Base-by-base conservation (phyloP, 2,113 vertebrate genomes). In the Protobothrops flavoviridis region DNA sequence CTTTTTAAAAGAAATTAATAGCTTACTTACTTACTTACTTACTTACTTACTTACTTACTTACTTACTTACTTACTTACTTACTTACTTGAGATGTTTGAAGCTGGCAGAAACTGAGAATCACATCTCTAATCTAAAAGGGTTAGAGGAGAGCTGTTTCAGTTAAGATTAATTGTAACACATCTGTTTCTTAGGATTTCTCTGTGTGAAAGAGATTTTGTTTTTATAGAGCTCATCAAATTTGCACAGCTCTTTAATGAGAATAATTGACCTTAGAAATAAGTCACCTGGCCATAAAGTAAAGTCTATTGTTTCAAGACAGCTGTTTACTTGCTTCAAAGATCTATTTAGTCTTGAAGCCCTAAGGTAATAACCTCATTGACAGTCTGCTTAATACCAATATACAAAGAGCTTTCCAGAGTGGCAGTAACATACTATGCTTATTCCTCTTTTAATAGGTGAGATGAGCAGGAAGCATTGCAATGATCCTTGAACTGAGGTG, bases 211-310 rank as follows among this genome's bases (percentile, higher is more conserved):
- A 86, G 85, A 59, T 81, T 94, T 91, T 50, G 6, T 95, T 94
- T 94, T 33, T 89, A 97, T 87, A 69, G 53, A 94, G 53, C 92
- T 97, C 86, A 95, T 97, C 95, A 96, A 95, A 96, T 95, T 94
- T 94, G 90, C 90, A 96, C 95, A 94, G 24, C 3, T 86, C 85
- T 93, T 96, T 96, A 95, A 93, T 87, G 95, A 91, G 87, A 95
- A 92, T 95, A 94, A 93, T 92, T 97, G 95, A 96, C 95, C 90
- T 96, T 89, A 96, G 85, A 64, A 95, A 56, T 94, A 96, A 88
- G 74, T 94, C 85, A 96, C 95, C 93, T 94, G 91, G 39, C 92
- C 94, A 95, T 95, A 96, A 97, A 90, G 93, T 93, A 94, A 43
- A 94, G 96, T 94, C 93, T 7, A 69, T 87, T 91, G 3, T 93